These are phyloP conservation scores for Nannoperca australis DNA, from an alignment of 2,797 vertebrate species.

Conservation along the genomic window DNA sequence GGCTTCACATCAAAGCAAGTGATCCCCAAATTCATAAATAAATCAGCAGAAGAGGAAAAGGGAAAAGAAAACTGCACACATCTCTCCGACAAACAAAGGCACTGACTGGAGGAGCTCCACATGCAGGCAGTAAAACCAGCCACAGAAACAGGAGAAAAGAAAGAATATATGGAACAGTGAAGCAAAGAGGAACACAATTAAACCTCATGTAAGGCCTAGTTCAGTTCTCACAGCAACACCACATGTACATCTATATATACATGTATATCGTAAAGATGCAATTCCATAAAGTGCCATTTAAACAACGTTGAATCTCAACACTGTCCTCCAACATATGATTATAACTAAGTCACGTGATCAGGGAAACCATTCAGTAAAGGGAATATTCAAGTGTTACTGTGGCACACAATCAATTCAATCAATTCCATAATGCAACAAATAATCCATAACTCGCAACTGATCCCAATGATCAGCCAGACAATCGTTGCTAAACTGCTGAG, in stretches of 20 bases:
- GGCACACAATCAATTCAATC: not conserved
- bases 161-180: not conserved
- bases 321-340: not conserved
- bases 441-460: not conserved
- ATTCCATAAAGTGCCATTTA: not conserved
- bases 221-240: not conserved
- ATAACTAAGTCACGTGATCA: too few species aligned
- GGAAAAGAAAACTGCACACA: slow-evolving; percentile 13
- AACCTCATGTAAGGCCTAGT: not conserved
- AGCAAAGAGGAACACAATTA: not conserved
- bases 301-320: not conserved
- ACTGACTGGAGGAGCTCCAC: not conserved
- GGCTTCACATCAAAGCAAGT: slow-evolving; percentile 75
- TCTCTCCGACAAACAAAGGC: slow-evolving; percentile 35
- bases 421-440: not conserved
- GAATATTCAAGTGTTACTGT: not conserved
- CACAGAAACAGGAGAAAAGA: fast-evolving
- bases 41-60: slow-evolving; percentile 58
- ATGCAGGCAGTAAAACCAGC: not conserved
- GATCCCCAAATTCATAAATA: slow-evolving; percentile 77
- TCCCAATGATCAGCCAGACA: not conserved
- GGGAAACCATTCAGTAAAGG: too few species aligned
- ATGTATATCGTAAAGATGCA: not conserved
- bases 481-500: not conserved
- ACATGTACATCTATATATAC: too few species aligned